Evolutionary conservation across 2,113 vertebrate genomes (phyloP).

Genomic region (Rhinopomastus cyanomelas): DNA sequence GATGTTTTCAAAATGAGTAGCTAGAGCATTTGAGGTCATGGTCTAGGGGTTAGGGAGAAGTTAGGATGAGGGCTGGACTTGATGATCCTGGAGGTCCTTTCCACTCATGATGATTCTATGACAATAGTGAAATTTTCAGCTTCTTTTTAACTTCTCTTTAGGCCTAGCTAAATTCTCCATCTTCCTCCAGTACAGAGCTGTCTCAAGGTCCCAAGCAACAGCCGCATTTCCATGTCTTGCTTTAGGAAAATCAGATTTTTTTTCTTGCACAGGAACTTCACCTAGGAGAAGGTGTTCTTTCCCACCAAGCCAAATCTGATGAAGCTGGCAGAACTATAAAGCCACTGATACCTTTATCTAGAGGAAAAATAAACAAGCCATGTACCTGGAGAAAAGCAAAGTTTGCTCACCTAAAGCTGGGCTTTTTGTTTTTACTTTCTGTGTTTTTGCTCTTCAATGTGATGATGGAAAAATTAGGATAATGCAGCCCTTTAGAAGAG

Average conservation of each 20-base stretch:
- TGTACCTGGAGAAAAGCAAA: background rate
- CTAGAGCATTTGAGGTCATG: no score
- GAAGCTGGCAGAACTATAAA: background rate
- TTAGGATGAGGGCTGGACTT: no score
- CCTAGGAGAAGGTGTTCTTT: background rate
- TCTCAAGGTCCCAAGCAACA: background rate
- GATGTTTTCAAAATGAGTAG: no score
- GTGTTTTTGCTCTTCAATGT: background rate
- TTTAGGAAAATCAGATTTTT: background rate
- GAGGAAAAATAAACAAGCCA: background rate
- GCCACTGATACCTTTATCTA: background rate
- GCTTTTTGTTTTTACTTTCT: background rate
- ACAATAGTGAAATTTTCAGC: background rate
- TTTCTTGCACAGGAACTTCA: background rate
- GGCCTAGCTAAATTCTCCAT: background rate
- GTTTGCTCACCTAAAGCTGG: background rate
- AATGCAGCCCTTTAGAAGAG: background rate
- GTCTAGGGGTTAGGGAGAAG: no score
- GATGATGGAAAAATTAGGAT: background rate
- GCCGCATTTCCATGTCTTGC: background rate
- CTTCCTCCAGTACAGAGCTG: background rate
- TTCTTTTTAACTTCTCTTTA: background rate
- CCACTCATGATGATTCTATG: no score
- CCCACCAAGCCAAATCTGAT: background rate
- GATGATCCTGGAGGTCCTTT: no score